Conservation (phyloP, 2,888 invertebrate species). For the Drosophila sordidapex region DNA sequence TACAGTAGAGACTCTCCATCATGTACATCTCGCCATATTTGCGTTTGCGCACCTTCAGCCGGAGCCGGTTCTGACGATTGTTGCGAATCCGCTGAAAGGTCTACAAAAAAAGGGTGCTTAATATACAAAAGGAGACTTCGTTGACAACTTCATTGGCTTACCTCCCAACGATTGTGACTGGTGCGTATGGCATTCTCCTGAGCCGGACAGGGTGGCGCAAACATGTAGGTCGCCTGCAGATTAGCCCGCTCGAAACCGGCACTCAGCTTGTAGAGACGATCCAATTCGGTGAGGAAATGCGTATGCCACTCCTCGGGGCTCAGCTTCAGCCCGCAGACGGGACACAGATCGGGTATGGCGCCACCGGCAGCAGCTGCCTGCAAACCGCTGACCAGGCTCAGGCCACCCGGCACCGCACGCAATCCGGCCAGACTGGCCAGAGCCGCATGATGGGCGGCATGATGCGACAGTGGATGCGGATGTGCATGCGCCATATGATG, state of each 20-base stretch:
- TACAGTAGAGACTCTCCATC: constrained; percentile 85
- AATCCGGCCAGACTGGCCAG: constrained; percentile 76
- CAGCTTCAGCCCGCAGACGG: constrained; percentile 89
- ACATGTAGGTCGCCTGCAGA: constrained; percentile 84
- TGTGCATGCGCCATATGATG: constrained; percentile 72
- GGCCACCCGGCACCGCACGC: constrained; percentile 70
- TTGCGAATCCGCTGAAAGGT: constrained; percentile 90
- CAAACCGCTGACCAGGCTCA: constrained; percentile 69
- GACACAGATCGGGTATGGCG: constrained; percentile 86
- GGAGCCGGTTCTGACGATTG: constrained; percentile 89
- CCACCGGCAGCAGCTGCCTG: constrained; percentile 73
- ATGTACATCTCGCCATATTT: constrained; percentile 87
- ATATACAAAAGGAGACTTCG: neutral
- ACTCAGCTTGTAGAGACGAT: constrained; percentile 88
- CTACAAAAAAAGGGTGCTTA: constrained; percentile 47
- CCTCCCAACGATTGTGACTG: constrained; percentile 88
- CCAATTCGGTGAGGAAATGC: constrained; percentile 89
- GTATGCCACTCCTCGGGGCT: constrained; percentile 88
- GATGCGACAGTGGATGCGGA: constrained; percentile 77
- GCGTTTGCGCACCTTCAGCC: constrained; percentile 89
- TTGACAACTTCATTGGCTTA: constrained; percentile 58
- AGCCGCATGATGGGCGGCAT: constrained; percentile 77
- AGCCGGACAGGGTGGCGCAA: constrained; percentile 83
- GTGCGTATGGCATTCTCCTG: constrained; percentile 85
- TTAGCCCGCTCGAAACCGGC: constrained; percentile 85